A percentile compares a stretch with the other conserved stretches of the same genome.
Conservation (phyloP, 92 coral and sea anemone species). For the Siderastrea siderea region DNA sequence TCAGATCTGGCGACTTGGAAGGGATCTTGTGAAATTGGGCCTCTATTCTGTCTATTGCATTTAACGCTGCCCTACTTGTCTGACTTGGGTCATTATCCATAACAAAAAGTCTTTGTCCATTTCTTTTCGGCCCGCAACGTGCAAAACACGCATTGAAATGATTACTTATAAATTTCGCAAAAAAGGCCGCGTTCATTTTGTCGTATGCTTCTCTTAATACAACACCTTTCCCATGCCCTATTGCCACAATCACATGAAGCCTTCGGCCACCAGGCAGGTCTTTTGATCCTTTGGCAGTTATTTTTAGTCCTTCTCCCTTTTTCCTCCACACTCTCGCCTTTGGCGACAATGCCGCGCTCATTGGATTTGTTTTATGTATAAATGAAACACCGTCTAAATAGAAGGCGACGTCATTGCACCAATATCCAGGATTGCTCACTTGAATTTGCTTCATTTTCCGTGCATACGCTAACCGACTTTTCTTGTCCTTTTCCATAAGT, state of each 20-base stretch:
- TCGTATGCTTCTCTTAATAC: conserved; percentile 51
- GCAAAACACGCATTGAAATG: conserved; percentile 69
- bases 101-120: conserved; percentile 60
- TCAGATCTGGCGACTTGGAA: conserved; percentile 1
- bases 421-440: too few species aligned
- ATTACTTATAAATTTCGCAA: conserved; percentile 50
- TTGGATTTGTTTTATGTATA: conserved; percentile 35
- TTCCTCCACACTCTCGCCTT: conserved; percentile 26
- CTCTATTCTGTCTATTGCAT: neutral
- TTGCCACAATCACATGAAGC: conserved; percentile 64
- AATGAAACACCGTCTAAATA: conserved; percentile 28
- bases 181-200: conserved; percentile 65
- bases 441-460: conserved; percentile 19
- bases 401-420: too few species aligned
- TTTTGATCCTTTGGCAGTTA: conserved; percentile 72
- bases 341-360: conserved; percentile 8
- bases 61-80: conserved; percentile 36
- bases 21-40: neutral
- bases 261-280: conserved; percentile 68
- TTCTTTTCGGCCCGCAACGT: conserved; percentile 49
- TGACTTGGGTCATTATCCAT: conserved; percentile 84
- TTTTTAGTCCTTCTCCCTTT: conserved; percentile 50
- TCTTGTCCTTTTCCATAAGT: neutral
- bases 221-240: conserved; percentile 63
- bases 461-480: neutral